Base-by-base conservation (phyloP, 2,797 vertebrate genomes). In the Eospalax fontanierii region DNA sequence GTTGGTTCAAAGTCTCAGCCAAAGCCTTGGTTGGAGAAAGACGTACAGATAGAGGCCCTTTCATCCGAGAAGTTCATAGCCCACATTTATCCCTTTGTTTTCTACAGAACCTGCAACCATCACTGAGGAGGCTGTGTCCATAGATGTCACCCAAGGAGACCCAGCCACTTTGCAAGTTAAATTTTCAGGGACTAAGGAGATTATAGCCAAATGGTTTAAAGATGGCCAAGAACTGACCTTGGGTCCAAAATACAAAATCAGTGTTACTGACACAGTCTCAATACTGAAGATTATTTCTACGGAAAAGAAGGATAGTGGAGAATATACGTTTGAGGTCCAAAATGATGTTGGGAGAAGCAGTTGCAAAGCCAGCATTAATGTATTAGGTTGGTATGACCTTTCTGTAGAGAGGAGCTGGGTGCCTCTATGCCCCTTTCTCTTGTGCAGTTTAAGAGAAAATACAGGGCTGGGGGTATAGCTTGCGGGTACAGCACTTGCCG, bases 131-230 rank as follows among this genome's bases (percentile, higher is more conserved):
- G 98, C 99, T 1, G 99, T 99, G 96, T 99, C 99, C 57, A 99
- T 99, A 97, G 99, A 99, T 98, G 99, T 99, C 96, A 99, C 99
- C 84, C 99, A 99, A 96, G 99, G 99, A 92, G 99, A 99, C 97
- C 99, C 99, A 65, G 99, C 99, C 96, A 99, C 99, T n/a, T 98
- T 99, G 97, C 99, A 99, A 97, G 99, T 99, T 98, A 99, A 99
- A 98, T 99, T 99, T 98, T 99, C 98, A 1, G 99, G 99, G 97
- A 99, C 99, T 2, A 99, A 99, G 98, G 98, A 99, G 26, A 98
- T 99, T 91, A 99, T 98, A 97, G 98, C 98, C 92, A 99, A 98
- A 96, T 99, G 99, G 99, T 98, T 99, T 61, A 99, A 99, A 98
- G 99, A 98, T 57, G 99, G 99, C 86, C 99, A 99, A 89, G 99